Percentiles rank a stretch among this genome's conserved stretches.
Evolutionary conservation across 92 coral and sea anemone species (phyloP).

Genomic region (Chrysogorgia sp.): DNA sequence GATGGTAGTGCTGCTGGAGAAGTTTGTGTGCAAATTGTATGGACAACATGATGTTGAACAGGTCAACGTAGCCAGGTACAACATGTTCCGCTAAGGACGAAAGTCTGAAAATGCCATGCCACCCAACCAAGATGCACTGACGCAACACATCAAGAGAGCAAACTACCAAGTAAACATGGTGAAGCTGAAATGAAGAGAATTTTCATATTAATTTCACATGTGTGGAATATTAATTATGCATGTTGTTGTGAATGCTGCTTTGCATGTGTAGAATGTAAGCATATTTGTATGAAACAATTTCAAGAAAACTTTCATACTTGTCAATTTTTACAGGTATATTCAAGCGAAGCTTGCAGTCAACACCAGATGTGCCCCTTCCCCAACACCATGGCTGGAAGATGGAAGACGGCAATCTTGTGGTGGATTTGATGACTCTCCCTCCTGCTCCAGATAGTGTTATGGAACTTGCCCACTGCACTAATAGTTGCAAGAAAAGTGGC

Average conservation of each 20-base stretch:
- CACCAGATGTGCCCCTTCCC: conserved; percentile 1
- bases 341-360: conserved; percentile 24
- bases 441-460: conserved; percentile 66
- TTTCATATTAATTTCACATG: neutral
- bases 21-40: conserved; percentile 2
- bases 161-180: conserved; percentile 37
- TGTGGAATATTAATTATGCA: conserved; percentile 10
- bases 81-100: conserved; percentile 18
- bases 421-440: conserved; percentile 72
- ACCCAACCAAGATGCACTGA: conserved; percentile 26
- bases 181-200: conserved; percentile 1
- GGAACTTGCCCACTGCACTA: conserved; percentile 54
- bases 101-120: conserved; percentile 27
- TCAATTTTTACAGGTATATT: conserved; percentile 22
- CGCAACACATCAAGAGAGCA: conserved; percentile 36
- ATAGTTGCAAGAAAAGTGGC: conserved; percentile 52
- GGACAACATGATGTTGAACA: conserved; percentile 24
- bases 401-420: conserved; percentile 44
- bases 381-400: conserved; percentile 52
- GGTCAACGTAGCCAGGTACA: conserved; percentile 33
- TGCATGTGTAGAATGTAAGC: neutral
- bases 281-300: too few species aligned
- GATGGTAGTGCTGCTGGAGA: neutral
- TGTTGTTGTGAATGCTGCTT: conserved; percentile 11
- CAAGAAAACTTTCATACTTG: too few species aligned